Evolutionary conservation across 2,797 vertebrate genomes (phyloP).

Genomic region (Lerista edwardsae): DNA sequence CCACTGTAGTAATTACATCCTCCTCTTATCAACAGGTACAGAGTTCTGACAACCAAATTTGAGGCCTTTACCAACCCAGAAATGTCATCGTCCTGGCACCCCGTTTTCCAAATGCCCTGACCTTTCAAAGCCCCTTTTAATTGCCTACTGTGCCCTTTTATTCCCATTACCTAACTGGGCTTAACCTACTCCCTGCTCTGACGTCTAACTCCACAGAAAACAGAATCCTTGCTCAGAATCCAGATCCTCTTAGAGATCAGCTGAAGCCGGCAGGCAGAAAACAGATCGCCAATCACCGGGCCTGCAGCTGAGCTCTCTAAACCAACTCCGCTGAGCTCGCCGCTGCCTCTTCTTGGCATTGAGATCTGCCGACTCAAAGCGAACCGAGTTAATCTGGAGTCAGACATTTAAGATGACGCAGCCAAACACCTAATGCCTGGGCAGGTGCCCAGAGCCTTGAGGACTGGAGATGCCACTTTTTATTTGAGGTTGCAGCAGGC

Average conservation of each 20-base stretch:
- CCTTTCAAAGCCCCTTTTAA: background rate
- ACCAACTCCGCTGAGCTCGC: rapidly evolving
- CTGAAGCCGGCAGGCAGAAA: conserved; percentile 36
- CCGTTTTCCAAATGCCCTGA: rapidly evolving
- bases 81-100: rapidly evolving
- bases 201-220: conserved; percentile 45
- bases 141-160: conserved; percentile 30
- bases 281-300: background rate
- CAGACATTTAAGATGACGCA: background rate
- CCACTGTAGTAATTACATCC: too few relatives aligned
- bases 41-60: background rate
- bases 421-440: background rate
- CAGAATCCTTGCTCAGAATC: conserved; percentile 39
- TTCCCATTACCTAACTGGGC: conserved; percentile 61
- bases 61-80: background rate
- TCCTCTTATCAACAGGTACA: background rate
- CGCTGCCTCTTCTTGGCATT: background rate
- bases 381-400: conserved; percentile 12
- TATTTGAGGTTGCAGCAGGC: conserved; percentile 42
- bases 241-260: conserved; percentile 61
- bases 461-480: conserved; percentile 56
- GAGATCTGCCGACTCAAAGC: conserved; percentile 12
- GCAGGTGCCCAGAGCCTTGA: background rate
- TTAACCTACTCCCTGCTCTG: conserved; percentile 53
- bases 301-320: rapidly evolving